phyloP scores from a whole-genome alignment of 2,797 vertebrate genomes.

The Notamacropus eugenii region DNA sequence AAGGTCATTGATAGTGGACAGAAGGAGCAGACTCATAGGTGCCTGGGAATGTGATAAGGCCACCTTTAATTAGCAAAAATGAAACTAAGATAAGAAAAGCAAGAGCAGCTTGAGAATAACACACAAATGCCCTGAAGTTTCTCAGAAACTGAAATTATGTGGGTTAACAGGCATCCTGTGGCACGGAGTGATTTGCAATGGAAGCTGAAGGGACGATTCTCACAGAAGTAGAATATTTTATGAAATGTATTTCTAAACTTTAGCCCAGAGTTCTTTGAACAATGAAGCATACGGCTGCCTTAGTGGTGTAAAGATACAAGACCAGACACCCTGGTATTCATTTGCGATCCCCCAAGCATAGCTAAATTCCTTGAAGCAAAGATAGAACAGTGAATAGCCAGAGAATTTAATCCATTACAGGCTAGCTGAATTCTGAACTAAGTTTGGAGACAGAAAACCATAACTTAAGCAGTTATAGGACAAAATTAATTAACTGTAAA shows the following conservation, averaged over 20 bases:
- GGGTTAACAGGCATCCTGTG: neutral
- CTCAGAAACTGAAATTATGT: neutral
- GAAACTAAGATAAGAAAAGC: neutral
- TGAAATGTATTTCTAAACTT: neutral
- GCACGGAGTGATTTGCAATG: neutral
- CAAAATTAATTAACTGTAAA: neutral
- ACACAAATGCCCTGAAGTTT: neutral
- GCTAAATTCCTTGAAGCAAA: neutral
- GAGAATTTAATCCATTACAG: neutral
- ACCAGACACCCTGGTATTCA: neutral
- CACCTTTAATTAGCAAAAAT: neutral
- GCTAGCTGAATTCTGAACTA: neutral
- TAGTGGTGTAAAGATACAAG: neutral
- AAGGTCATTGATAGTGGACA: neutral
- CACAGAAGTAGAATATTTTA: neutral
- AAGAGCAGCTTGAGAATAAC: neutral
- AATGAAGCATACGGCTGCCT: neutral
- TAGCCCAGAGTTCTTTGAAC: neutral
- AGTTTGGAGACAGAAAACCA: neutral
- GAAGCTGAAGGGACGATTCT: neutral
- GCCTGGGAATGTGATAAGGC: neutral
- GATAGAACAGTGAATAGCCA: neutral
- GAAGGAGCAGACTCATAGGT: neutral
- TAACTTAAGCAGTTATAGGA: neutral
- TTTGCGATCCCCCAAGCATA: neutral